phyloP scores from a whole-genome alignment of 1,140 invertebrate genomes.

The Venustaconcha ellipsiformis region DNA sequence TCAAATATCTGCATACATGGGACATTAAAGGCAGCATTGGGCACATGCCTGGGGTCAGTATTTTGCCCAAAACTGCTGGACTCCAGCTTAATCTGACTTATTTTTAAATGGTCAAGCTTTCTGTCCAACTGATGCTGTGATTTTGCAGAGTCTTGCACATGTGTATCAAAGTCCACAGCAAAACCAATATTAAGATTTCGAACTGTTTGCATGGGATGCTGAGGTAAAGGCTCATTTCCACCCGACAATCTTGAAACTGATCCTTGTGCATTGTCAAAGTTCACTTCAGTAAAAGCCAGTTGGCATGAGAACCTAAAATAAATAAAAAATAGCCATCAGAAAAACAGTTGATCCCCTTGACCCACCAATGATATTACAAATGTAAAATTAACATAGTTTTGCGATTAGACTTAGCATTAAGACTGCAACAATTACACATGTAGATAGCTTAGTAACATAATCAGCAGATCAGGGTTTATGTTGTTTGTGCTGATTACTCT shows the following conservation, averaged over 20 bases:
- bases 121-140: slow-evolving; percentile 19
- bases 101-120: slow-evolving; percentile 36
- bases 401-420: too few species aligned
- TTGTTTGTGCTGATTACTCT: too few species aligned
- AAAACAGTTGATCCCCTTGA: too few species aligned
- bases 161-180: slow-evolving; percentile 73
- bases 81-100: slow-evolving; percentile 35
- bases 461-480: too few species aligned
- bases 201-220: slow-evolving; percentile 38
- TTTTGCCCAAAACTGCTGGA: slow-evolving; percentile 18
- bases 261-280: slow-evolving; percentile 38
- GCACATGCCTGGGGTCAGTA: slow-evolving; percentile 7
- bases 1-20: slow-evolving; percentile 72
- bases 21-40: slow-evolving; percentile 54
- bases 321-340: slow-evolving; percentile 3
- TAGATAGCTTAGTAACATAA: too few species aligned
- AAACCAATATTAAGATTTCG: slow-evolving; percentile 78
- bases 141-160: slow-evolving; percentile 16
- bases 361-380: too few species aligned
- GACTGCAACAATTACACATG: too few species aligned
- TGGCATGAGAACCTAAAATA: slow-evolving; percentile 74
- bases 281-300: slow-evolving; percentile 78
- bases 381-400: too few species aligned
- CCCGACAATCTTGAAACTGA: slow-evolving; percentile 14
- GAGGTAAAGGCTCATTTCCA: neutral